Percentiles rank a stretch among this genome's conserved stretches.
Evolutionary conservation across 2,797 vertebrate species (phyloP).

Genomic region (Hozukius guyotensis): DNA sequence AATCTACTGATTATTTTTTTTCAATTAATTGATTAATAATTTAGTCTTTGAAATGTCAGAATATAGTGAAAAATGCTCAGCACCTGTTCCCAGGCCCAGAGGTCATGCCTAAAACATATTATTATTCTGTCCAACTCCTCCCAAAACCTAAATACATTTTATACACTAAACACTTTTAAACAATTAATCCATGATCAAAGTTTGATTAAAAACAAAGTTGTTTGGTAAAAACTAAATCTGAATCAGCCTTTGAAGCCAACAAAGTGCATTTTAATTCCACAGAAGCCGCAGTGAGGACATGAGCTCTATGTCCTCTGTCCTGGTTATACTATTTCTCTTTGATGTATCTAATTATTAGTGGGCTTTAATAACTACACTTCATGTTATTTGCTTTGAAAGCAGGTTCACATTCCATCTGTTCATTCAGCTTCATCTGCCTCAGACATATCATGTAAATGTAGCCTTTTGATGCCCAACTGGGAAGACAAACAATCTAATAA

Average conservation of each 20-base stretch:
- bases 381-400: neutral
- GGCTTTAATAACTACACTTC: neutral
- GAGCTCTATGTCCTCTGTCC: neutral
- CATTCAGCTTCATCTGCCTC: neutral
- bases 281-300: neutral
- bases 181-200: neutral
- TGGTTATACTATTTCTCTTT: neutral
- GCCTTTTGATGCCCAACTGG: constrained; percentile 16
- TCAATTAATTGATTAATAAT: neutral
- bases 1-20: neutral
- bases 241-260: neutral
- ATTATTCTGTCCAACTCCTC: neutral
- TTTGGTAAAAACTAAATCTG: neutral
- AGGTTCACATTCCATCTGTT: neutral
- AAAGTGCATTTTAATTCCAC: neutral
- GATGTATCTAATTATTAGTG: neutral
- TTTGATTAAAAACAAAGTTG: too few relatives aligned
- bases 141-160: neutral
- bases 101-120: neutral
- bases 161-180: neutral
- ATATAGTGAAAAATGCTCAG: neutral
- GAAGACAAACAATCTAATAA: constrained; percentile 28
- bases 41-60: neutral
- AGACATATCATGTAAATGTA: neutral
- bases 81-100: neutral